Conservation (phyloP, 2,888 invertebrate species). For the Epistrophe eligans region DNA sequence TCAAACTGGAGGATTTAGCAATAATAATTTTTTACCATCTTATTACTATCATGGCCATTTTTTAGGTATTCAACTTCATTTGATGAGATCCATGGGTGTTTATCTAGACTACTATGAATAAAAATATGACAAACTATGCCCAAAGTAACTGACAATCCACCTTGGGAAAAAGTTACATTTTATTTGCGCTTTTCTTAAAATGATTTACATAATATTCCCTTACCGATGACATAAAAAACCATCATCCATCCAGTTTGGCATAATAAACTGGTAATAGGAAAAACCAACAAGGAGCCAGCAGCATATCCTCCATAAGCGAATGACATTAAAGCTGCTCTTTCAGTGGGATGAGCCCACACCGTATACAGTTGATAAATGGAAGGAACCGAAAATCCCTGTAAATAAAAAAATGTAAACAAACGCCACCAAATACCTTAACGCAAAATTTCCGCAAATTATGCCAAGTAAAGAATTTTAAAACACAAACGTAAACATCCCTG, state of each 20-base stretch:
- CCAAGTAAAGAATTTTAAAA: too few species aligned
- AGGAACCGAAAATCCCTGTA: constrained; percentile 82
- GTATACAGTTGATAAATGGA: constrained; percentile 82
- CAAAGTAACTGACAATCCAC: constrained; percentile 78
- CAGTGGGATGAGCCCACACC: constrained; percentile 83
- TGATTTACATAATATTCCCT: not conserved
- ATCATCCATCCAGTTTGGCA: constrained; percentile 87
- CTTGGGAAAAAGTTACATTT: constrained; percentile 47
- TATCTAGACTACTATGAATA: constrained; percentile 85
- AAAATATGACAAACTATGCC: constrained; percentile 79
- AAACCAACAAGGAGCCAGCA: constrained; percentile 84
- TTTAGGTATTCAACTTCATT: constrained; percentile 82
- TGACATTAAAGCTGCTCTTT: constrained; percentile 83
- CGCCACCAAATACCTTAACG: too few species aligned
- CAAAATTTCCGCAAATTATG: too few species aligned
- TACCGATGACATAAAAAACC: constrained; percentile 86
- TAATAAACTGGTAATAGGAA: constrained; percentile 86
- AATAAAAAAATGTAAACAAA: not conserved
- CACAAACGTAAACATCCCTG: too few species aligned
- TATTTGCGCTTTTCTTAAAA: not conserved
- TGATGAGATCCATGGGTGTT: constrained; percentile 85
- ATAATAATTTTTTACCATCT: constrained; percentile 75
- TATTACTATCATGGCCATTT: constrained; percentile 63
- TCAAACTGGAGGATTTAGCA: not conserved
- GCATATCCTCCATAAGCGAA: constrained; percentile 84